Evolutionary conservation across 1,140 invertebrate genomes (phyloP).

Genomic region (roundworm (Caenorhabditis elegans)): WBcel235 BX284602.5:13079501-13080000

Average conservation of each 20-base stretch:
- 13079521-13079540: too few relatives aligned
- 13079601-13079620: background rate
- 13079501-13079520: too few relatives aligned
- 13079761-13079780: background rate
- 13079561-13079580: too few relatives aligned
- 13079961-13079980: background rate
- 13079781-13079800: background rate
- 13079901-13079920: background rate
- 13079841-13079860: background rate
- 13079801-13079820: background rate
- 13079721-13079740: background rate
- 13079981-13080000: background rate
- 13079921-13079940: background rate
- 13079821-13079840: background rate
- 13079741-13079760: background rate
- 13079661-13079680: too few relatives aligned
- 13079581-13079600: background rate
- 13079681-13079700: too few relatives aligned
- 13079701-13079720: background rate
- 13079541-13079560: too few relatives aligned
- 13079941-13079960: background rate
- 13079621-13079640: constrained; percentile 9
- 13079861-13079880: background rate
- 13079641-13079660: background rate
- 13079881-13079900: background rate